A percentile compares a stretch with the other conserved stretches of the same genome.
phyloP scores from a whole-genome alignment of 2,797 vertebrate genomes.

The Argyrosomus regius region DNA sequence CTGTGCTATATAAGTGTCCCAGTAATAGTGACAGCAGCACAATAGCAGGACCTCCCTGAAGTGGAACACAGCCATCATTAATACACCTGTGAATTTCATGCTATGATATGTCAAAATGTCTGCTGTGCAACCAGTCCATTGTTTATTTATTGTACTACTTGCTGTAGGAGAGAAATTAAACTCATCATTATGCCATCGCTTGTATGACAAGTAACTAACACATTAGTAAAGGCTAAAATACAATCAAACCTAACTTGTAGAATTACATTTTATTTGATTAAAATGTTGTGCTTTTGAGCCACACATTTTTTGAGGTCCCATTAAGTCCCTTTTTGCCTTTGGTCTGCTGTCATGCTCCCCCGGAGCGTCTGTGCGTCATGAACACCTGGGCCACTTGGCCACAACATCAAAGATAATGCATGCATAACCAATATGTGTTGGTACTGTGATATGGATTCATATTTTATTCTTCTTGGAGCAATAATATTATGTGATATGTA shows the following conservation, averaged over 20 bases:
- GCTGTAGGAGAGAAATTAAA: background rate
- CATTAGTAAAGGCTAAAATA: too few species aligned
- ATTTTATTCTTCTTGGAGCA: slow-evolving; percentile 1
- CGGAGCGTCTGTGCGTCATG: slow-evolving; percentile 15
- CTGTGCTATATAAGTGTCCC: too few species aligned
- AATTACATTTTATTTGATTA: background rate
- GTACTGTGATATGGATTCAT: slow-evolving; percentile 34
- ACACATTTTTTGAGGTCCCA: background rate
- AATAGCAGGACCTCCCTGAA: too few species aligned
- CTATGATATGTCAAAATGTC: too few species aligned
- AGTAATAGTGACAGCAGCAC: too few species aligned
- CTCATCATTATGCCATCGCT: background rate
- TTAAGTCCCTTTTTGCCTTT: background rate
- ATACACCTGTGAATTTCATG: too few species aligned
- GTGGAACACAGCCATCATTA: too few species aligned
- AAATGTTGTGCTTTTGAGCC: background rate
- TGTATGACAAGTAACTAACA: background rate
- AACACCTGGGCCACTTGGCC: slow-evolving; percentile 47
- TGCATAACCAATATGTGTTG: slow-evolving; percentile 41
- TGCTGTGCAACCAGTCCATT: background rate
- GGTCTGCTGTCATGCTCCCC: slow-evolving; percentile 17
- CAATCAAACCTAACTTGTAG: background rate
- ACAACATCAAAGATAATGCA: slow-evolving; percentile 55
- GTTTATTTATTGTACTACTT: background rate
- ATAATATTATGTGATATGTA: slow-evolving; percentile 5